Conservation (phyloP, 53 echinoderm and acorn worm genomes). For the Actinopyga echinites region DNA sequence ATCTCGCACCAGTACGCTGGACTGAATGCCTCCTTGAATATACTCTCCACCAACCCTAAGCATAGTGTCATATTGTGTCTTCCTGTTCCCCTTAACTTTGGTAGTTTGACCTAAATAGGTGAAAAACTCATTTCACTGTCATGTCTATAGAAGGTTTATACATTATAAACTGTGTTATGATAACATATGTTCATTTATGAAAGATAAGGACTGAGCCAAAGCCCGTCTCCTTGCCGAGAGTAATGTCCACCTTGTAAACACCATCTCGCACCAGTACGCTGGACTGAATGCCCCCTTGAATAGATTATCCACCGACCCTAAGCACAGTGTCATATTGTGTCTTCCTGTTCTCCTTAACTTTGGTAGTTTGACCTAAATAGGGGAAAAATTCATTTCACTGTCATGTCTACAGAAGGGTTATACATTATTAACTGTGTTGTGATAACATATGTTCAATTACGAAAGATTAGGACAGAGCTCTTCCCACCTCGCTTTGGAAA, state of each 20-base stretch:
- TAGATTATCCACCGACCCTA: conserved; percentile 51
- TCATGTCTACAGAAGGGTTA: no score
- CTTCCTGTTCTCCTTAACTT: conserved; percentile 45
- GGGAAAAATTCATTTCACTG: no score
- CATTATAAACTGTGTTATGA: no score
- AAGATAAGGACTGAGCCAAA: no score
- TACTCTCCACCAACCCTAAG: conserved; percentile 60
- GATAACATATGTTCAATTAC: no score
- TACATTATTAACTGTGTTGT: no score
- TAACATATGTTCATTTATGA: no score
- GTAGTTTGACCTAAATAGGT: conserved; percentile 41
- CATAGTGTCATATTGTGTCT: conserved; percentile 44
- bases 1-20: conserved; percentile 35
- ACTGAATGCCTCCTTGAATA: conserved; percentile 27
- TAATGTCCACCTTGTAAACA: conserved; percentile 38
- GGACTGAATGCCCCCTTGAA: conserved; percentile 33
- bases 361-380: conserved; percentile 46
- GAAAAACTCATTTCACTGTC: no score
- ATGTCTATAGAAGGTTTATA: no score
- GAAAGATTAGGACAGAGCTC: no score
- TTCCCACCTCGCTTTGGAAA: no score
- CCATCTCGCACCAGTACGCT: conserved; percentile 31
- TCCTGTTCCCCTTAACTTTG: conserved; percentile 42
- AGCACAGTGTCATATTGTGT: conserved; percentile 44
- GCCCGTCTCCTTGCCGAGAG: neutral